Base-by-base conservation (phyloP, 1,140 invertebrate species). In the Meteorus sp. region DNA sequence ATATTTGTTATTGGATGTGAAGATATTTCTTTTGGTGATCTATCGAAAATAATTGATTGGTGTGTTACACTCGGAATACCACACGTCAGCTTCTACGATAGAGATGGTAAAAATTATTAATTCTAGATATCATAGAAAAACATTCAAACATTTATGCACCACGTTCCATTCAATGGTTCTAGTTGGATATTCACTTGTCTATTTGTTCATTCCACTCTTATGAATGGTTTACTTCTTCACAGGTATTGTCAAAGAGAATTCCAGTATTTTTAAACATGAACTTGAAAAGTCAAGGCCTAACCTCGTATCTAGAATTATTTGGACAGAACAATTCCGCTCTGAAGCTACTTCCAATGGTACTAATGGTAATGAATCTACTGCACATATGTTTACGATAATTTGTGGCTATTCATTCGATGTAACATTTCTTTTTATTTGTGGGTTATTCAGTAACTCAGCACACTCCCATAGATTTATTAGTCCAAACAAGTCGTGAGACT, bases 31-130 rank as follows among this genome's bases (percentile, higher is more conserved):
- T 72, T 78, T 19, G 43, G 64, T 23, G 81, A 85, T 67, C 73
- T 89, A 52, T 81, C 84, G 29, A 83, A 81, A 43, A 66, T 90
- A 39, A 80, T 88, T 44, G 75, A 84, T 15, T 90, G 88, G 88
- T 85, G 84, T 73, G 69, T 87, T 20, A 75, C 82, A 22, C 76
- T 84, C 61, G 84, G 84, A 64, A 84, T 89, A 64, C 78, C 84
- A 39, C 86, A 82, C 73, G 72, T 90, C 64, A 89, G 85, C 68
- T 87, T 90, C 67, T 86, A 88, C 71, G 87, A 89, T 75, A 75
- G 83, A 67, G 82, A 83, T 80, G 88, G 88, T 89, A 83, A 78
- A 63, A 57, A 56, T 64, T 73, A 29, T 17, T 51, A 20, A 41
- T 57, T 3, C 45, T 41, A 39, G n/a, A n/a, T n/a, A n/a, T n/a